phyloP scores from a whole-genome alignment of 2,113 vertebrate genomes.

The Dipodomys merriami region DNA sequence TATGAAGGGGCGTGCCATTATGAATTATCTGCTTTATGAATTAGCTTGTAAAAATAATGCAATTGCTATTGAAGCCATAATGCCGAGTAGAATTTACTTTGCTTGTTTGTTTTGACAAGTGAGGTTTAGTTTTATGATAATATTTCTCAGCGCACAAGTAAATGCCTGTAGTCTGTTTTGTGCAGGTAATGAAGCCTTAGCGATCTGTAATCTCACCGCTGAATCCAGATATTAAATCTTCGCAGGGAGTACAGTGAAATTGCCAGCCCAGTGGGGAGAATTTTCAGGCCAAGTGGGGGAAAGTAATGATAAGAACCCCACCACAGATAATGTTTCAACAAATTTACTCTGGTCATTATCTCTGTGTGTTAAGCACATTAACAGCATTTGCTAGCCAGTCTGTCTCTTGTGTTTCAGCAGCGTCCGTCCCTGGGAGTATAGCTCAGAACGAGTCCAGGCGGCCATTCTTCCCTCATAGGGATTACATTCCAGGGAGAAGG shows the following conservation, averaged over 20 bases:
- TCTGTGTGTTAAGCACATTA: conserved; percentile 3
- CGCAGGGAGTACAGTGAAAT: not conserved
- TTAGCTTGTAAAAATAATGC: conserved; percentile 79
- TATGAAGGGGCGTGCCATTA: conserved; percentile 56
- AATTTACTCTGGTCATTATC: conserved; percentile 34
- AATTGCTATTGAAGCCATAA: conserved; percentile 72
- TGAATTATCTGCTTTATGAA: conserved; percentile 76
- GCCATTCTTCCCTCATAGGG: not conserved
- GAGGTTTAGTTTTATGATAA: conserved; percentile 77
- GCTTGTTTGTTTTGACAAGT: conserved; percentile 82
- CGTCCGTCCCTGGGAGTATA: not conserved
- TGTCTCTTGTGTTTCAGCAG: not conserved
- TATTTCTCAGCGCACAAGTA: conserved; percentile 70
- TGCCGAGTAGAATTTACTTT: conserved; percentile 69
- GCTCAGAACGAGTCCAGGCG: not conserved
- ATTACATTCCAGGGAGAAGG: not conserved
- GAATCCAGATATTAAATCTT: conserved; percentile 62
- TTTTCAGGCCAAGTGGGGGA: conserved; percentile 6
- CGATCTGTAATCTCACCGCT: conserved; percentile 18
- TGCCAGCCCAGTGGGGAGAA: not conserved
- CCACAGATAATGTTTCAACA: not conserved
- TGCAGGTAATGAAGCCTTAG: conserved; percentile 72
- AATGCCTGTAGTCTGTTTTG: conserved; percentile 72
- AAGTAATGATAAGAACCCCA: not conserved
- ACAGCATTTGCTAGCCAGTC: not conserved